These are phyloP conservation scores for Sarcophaga carnaria DNA, from an alignment of 2,888 invertebrate species.

Conservation along the genomic window DNA sequence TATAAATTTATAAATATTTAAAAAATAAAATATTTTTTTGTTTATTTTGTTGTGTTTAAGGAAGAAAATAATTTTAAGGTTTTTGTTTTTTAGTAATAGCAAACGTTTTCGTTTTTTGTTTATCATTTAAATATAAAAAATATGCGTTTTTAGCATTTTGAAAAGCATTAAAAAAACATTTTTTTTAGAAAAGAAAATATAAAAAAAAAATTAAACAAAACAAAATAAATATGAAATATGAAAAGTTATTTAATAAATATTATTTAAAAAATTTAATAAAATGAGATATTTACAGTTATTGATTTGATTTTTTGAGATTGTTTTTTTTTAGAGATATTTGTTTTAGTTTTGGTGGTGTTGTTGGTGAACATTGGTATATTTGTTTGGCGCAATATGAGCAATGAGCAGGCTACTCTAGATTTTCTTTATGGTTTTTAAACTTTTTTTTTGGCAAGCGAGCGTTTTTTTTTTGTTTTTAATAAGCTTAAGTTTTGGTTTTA, in stretches of 20 bases:
- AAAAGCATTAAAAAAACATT: no score
- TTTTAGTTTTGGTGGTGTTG: conserved; percentile 72
- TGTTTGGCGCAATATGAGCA: conserved; percentile 63
- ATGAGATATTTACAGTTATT: conserved; percentile 79
- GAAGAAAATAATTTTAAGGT: conserved; percentile 2
- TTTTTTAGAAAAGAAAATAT: conserved; percentile 18
- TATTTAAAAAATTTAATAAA: conserved; percentile 49
- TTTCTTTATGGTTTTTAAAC: neutral
- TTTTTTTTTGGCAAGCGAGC: conserved; percentile 54
- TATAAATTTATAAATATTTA: conserved; percentile 38
- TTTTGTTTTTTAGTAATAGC: conserved; percentile 33
- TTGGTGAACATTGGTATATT: conserved; percentile 52
- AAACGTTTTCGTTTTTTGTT: conserved; percentile 51
- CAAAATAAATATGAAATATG: conserved; percentile 29
- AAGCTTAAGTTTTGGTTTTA: conserved; percentile 50
- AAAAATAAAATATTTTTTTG: conserved; percentile 63
- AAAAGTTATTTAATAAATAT: conserved; percentile 40
- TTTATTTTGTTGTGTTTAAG: conserved; percentile 69
- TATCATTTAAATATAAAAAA: conserved; percentile 19
- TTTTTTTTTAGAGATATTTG: conserved; percentile 71
- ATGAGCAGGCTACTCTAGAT: conserved; percentile 53
- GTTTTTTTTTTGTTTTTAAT: conserved; percentile 42
- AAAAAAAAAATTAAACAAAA: conserved; percentile 66
- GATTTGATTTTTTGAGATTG: conserved; percentile 54
- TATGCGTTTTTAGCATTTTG: conserved; percentile 56